Base-by-base conservation (phyloP, 2,797 vertebrate species). In the Adrianichthys oophorus region DNA sequence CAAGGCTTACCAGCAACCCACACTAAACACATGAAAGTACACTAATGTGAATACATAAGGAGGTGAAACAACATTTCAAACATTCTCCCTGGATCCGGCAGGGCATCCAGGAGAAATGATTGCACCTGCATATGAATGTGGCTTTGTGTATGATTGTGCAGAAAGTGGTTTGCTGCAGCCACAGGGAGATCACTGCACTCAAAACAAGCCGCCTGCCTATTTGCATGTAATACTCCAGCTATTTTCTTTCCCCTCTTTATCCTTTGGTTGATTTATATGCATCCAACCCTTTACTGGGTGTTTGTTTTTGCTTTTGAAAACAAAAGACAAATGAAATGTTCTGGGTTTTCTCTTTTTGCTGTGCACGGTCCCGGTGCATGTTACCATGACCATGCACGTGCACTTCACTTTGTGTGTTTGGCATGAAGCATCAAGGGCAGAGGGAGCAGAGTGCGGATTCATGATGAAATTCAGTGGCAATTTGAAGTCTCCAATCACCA, bases 401-500 rank as follows among this genome's bases (percentile, higher is more conserved):
- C n/a, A 32, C 29, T 46, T 50, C 63, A 74, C 41, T 65, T 21
- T 68, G 71, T 68, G 58, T 79, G 70, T 80, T 76, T 80, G 78
- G 65, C 65, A 68, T 70, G 69, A 83, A 68, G 76, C 83, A 82
- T 80, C 74, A 76, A 68, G 81, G 78, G 77, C 76, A 83, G 78
- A 48, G 60, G 40, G 70, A 80, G 77, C 65, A 74, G 59, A 80
- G 65, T 42, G 59, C 61, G 74, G 78, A 19, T 68, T 74, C 62
- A 85, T 90, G 87, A 89, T 90, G 87, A 86, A 88, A 88, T 76
- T 79, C 76, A 51, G 68, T 57, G 78, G 83, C 84, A 89, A 90
- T 87, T 87, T 86, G 70, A 80, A 83, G 74, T 77, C 79, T 59
- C 74, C 78, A 72, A 74, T 78, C 78, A 62, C 44, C 61, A 71